These are phyloP conservation scores for Cephus spinipes DNA, from an alignment of 2,888 invertebrate species.

Conservation along the genomic window DNA sequence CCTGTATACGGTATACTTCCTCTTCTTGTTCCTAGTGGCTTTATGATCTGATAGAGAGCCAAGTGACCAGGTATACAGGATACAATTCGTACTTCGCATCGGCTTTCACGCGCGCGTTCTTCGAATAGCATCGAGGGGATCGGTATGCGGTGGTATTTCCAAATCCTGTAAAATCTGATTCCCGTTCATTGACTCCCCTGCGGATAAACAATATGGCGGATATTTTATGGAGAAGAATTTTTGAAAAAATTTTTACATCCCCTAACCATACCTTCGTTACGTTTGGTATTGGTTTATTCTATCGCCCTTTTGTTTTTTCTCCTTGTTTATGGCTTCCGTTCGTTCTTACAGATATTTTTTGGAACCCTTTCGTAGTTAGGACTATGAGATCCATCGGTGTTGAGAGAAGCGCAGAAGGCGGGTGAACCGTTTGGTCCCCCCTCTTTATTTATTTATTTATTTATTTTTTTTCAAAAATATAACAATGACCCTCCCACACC, in stretches of 20 bases:
- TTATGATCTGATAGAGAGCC: too few species aligned
- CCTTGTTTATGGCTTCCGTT: too few species aligned
- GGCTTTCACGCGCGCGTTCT: background rate
- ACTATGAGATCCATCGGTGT: background rate
- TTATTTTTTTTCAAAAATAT: background rate
- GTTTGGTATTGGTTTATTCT: background rate
- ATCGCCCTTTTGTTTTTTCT: too few species aligned
- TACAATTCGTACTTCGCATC: background rate
- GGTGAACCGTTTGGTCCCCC: too few species aligned
- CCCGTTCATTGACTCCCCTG: background rate
- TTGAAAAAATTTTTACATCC: too few species aligned
- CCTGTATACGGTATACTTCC: too few species aligned
- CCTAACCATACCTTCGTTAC: too few species aligned
- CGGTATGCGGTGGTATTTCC: conserved; percentile 20
- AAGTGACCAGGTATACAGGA: background rate
- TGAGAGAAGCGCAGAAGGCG: too few species aligned
- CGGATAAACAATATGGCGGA: too few species aligned
- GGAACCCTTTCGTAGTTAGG: background rate
- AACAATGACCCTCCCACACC: background rate
- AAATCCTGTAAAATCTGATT: conserved; percentile 22
- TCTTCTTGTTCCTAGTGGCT: too few species aligned
- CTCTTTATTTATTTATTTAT: too few species aligned
- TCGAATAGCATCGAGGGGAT: conserved; percentile 23
- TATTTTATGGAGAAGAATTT: too few species aligned
- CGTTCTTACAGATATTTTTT: background rate